Evolutionary conservation across 2,888 invertebrate genomes (phyloP).

Genomic region (Tribolium freemani): DNA sequence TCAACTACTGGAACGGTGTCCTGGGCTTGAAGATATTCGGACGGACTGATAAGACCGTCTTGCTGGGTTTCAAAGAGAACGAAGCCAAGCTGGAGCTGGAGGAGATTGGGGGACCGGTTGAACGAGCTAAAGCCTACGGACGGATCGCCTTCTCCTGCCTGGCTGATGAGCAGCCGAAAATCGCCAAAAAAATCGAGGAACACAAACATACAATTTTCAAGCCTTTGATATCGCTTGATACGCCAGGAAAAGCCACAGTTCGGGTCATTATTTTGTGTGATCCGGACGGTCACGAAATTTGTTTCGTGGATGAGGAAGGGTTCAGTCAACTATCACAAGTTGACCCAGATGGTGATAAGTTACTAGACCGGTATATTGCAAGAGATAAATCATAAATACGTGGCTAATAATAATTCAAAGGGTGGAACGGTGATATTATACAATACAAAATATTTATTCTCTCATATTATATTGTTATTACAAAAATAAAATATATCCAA

Average conservation of each 20-base stretch:
- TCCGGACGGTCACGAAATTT: slow-evolving; percentile 98
- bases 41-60: slow-evolving; percentile 73
- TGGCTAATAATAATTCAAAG: background rate
- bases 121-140: slow-evolving; percentile 93
- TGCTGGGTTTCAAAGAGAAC: slow-evolving; percentile 79
- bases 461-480: background rate
- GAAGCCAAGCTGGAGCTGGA: slow-evolving; percentile 85
- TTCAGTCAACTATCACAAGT: slow-evolving; percentile 89
- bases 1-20: slow-evolving; percentile 88
- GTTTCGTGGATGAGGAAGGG: slow-evolving; percentile 97
- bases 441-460: background rate
- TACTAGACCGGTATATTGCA: slow-evolving; percentile 82
- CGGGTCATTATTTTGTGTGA: slow-evolving; percentile 96
- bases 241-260: slow-evolving; percentile 97
- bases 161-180: slow-evolving; percentile 78
- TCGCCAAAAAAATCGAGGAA: slow-evolving; percentile 81
- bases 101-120: slow-evolving; percentile 78
- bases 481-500: background rate
- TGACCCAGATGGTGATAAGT: slow-evolving; percentile 86
- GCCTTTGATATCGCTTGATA: slow-evolving; percentile 92
- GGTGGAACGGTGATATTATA: background rate
- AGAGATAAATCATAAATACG: slow-evolving; percentile 73
- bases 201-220: slow-evolving; percentile 85
- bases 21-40: slow-evolving; percentile 81
- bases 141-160: slow-evolving; percentile 96